Base-by-base conservation (phyloP, 2,888 invertebrate genomes). In the Melanostoma scalare region DNA sequence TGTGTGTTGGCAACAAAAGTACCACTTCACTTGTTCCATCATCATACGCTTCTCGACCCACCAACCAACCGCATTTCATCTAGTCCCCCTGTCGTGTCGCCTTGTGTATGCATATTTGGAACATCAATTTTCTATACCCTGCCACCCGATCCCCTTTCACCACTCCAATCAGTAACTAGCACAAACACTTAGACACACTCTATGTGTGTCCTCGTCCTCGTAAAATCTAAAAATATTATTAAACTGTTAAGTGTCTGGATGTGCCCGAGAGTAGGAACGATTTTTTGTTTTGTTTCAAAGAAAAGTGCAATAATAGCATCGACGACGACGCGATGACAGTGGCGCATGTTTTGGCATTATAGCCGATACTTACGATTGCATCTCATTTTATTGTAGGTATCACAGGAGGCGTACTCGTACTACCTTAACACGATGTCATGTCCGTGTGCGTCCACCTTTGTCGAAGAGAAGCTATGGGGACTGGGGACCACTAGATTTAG, bases 151-250 rank as follows among this genome's bases (percentile, higher is more conserved):
- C n/a, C 6, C 44, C 31, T 1, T 20, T 20, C 20, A 20, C 20
- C 20, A 20, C 20, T 20, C 20, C 1, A 20, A 20, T 20, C 20
- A 20, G 33, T 6, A 30, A 53, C 48, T 48, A 44, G 20, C 42
- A 50, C 48, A 36, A 63, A 63, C 75, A 63, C 69, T 73, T 35
- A 48, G 72, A 44, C 38, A 35, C 52, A 61, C 52, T 58, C 6
- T 53, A 38, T 35, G 31, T 48, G 8, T 65, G 63, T 65, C 20
- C 20, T 20, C 20, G 63, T 50, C 48, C 55, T 63, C 55, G 68
- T 82, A 60, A 71, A 60, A 68, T 78, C 78, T 82, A 74, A 82
- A 82, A 82, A 78, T 69, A 78, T 73, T 82, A 53, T 69, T 53
- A 78, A 77, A 82, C 72, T 73, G 63, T 72, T 55, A 68, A 77